Percentiles rank a stretch among this genome's conserved stretches.
phyloP scores from a whole-genome alignment of 2,888 invertebrate genomes.

The Himalopsyche anomala region DNA sequence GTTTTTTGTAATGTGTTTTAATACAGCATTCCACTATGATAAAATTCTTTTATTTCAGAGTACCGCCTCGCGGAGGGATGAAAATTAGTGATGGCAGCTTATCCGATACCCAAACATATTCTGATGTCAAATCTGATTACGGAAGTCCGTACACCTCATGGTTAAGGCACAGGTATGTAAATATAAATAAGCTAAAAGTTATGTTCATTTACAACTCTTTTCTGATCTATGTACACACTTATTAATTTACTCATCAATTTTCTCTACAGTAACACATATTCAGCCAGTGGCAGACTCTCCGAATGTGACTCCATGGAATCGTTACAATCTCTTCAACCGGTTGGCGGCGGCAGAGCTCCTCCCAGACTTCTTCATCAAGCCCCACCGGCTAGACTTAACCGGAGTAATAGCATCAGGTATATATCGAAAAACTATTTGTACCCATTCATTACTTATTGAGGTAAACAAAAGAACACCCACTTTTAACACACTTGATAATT shows the following conservation, averaged over 20 bases:
- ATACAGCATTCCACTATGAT: too few species aligned
- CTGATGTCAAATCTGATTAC: conserved; percentile 85
- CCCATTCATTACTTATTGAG: too few species aligned
- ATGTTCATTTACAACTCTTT: too few species aligned
- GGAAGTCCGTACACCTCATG: conserved; percentile 90
- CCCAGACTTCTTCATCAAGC: conserved; percentile 83
- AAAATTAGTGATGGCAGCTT: conserved; percentile 87
- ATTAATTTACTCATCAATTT: conserved; percentile 65
- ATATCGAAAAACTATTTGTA: neutral
- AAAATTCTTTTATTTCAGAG: conserved; percentile 69
- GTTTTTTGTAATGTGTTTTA: too few species aligned
- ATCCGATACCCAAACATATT: conserved; percentile 89
- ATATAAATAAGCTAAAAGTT: conserved; percentile 32
- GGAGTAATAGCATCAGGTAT: conserved; percentile 95
- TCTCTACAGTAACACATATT: conserved; percentile 82
- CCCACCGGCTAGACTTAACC: conserved; percentile 85
- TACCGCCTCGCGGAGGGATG: conserved; percentile 76
- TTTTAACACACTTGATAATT: too few species aligned
- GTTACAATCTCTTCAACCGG: conserved; percentile 84
- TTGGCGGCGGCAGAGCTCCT: conserved; percentile 83
- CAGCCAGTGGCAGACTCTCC: conserved; percentile 86
- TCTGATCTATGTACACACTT: too few species aligned
- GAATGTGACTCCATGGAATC: conserved; percentile 94
- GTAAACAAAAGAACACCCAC: too few species aligned
- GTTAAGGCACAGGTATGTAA: conserved; percentile 86